A percentile compares a stretch with the other conserved stretches of the same genome.
These are phyloP conservation scores for Aptenodytes patagonicus DNA, from an alignment of 2,113 vertebrate genomes.

Conservation along the genomic window DNA sequence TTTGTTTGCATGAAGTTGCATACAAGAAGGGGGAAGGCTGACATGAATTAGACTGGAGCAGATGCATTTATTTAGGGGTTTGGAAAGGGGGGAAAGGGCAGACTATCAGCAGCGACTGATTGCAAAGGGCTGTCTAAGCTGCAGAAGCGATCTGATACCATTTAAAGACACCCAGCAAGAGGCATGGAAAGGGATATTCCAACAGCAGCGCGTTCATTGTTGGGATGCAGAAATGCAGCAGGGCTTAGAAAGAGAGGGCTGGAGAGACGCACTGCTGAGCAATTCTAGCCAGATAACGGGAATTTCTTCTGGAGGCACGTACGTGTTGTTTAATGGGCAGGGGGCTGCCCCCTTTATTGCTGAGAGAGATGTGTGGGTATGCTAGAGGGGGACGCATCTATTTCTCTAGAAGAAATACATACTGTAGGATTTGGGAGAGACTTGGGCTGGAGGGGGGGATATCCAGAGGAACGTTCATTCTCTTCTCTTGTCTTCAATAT, in stretches of 20 bases:
- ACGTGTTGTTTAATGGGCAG: slow-evolving; percentile 5
- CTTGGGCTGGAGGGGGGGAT: not conserved
- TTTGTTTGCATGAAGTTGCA: slow-evolving; percentile 34
- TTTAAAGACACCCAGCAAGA: not conserved
- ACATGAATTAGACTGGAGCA: not conserved
- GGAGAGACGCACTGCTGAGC: slow-evolving; percentile 40
- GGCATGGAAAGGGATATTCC: slow-evolving; percentile 46
- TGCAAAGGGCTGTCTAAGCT: not conserved
- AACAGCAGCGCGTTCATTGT: slow-evolving; percentile 31
- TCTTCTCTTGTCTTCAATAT: slow-evolving; percentile 25
- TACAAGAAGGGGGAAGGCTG: not conserved
- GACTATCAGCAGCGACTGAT: not conserved
- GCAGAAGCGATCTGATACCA: not conserved
- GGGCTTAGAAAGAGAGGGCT: not conserved
- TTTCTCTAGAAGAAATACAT: slow-evolving; percentile 12
- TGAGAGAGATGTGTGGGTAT: not conserved
- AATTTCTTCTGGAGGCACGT: slow-evolving; percentile 30
- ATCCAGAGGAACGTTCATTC: slow-evolving; percentile 31
- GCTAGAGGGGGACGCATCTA: not conserved
- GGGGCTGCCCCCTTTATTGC: slow-evolving; percentile 23
- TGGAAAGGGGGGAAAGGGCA: slow-evolving; percentile 23
- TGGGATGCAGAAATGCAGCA: slow-evolving; percentile 57
- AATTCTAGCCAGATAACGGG: not conserved
- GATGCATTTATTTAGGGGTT: slow-evolving; percentile 12
- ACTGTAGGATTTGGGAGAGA: not conserved